Evolutionary conservation across 2,888 invertebrate genomes (phyloP), one percentile per base, ranked within the genome.

Genomic region (Heliconius ethilla): DNA sequence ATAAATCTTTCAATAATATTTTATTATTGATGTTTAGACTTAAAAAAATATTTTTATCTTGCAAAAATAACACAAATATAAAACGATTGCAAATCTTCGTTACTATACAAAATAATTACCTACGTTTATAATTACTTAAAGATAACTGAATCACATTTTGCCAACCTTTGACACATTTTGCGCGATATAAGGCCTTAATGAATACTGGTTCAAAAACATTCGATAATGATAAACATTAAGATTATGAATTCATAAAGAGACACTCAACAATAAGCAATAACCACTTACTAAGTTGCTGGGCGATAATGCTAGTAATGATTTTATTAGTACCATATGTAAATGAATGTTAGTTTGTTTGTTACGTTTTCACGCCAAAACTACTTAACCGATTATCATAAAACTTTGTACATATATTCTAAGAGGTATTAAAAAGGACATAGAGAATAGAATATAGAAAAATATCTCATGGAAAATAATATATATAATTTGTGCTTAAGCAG

Each of bases 101-200:
- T 80, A 77, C 81, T 77, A 84, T 84, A 86, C 82, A 80, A 86
- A 88, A 90, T 89, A 89, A 87, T 90, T 85, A 87, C 84, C 80
- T 82, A 80, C 82, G 84, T 86, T 87, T 87, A 87, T 87, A 88
- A 87, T 89, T 89, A 86, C 84, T 82, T 63, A 78, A 70, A 82
- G 89, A 91, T 91, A 91, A 86, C 82, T 82, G 83, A 87, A 87
- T 87, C 85, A 85, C 85, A 84, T 82, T 81, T 82, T 83, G 67
- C 82, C 85, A 84, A 88, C 88, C 87, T 87, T 80, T 87, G 87
- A 91, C 91, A 90, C 86, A 81, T 80, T 82, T 82, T 79, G 77
- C 80, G 83, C 82, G 89, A 91, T 91, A 90, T 84, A 83, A 85
- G 85, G 83, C 86, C 89, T 92, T 90, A 92, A 91, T 92, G 87